phyloP scores from a whole-genome alignment of 1,140 invertebrate species.

The Pantala flavescens region DNA sequence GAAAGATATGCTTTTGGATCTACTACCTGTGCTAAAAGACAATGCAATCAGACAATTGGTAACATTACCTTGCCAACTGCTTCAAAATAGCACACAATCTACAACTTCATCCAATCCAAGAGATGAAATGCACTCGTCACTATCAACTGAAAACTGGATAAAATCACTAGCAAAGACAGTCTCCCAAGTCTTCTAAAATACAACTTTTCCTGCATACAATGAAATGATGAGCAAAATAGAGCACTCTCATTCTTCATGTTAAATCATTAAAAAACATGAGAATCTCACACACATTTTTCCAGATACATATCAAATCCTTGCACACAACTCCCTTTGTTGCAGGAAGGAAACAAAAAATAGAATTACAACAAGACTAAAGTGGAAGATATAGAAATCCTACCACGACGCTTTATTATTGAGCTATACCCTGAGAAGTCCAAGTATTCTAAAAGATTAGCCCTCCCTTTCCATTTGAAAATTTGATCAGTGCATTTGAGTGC shows the following conservation, averaged over 20 bases:
- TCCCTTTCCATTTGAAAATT: neutral
- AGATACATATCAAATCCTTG: neutral
- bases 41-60: neutral
- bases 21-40: neutral
- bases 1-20: neutral
- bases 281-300: neutral
- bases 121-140: no score
- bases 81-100: neutral
- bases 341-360: neutral
- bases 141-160: no score
- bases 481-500: neutral
- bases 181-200: no score
- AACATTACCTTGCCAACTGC: neutral
- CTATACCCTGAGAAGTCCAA: conserved; percentile 8
- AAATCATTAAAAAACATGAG: neutral
- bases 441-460: neutral
- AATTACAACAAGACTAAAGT: neutral
- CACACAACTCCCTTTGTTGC: neutral
- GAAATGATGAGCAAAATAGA: neutral
- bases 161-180: no score
- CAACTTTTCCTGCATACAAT: neutral
- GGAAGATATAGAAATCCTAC: conserved; percentile 2
- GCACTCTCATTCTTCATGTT: neutral
- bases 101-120: neutral
- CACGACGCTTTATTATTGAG: conserved; percentile 5